phyloP scores from a whole-genome alignment of 2,113 vertebrate species.

The Hippoglossus stenolepis region DNA sequence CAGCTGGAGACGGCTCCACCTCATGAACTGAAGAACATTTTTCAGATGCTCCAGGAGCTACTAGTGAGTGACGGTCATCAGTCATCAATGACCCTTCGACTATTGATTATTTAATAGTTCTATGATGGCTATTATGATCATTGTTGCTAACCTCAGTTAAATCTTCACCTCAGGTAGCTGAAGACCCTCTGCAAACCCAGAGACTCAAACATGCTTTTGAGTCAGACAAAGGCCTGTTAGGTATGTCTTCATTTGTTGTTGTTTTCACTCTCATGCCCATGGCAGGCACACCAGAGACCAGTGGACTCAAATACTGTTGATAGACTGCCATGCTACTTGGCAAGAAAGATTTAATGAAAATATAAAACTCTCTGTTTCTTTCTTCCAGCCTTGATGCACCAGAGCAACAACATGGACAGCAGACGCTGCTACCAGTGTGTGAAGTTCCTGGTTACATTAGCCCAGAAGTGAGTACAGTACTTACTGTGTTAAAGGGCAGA shows the following conservation, averaged over 20 bases:
- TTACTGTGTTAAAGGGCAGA: not conserved
- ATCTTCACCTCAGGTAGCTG: conserved; percentile 85
- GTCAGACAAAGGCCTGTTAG: conserved; percentile 95
- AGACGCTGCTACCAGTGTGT: conserved; percentile 99
- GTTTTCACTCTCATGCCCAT: not conserved
- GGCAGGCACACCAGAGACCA: not conserved
- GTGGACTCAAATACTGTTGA: no score
- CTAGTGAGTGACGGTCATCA: conserved; percentile 83
- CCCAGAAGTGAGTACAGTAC: conserved; percentile 95
- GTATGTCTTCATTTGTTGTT: conserved; percentile 74
- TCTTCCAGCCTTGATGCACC: conserved; percentile 94
- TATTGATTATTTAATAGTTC: not conserved
- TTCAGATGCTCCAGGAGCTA: conserved; percentile 96
- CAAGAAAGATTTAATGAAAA: not conserved
- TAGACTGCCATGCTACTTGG: not conserved
- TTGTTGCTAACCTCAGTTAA: not conserved
- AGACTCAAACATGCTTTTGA: conserved; percentile 97
- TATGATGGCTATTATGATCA: not conserved
- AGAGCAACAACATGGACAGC: conserved; percentile 98
- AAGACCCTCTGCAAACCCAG: conserved; percentile 93
- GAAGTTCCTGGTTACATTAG: conserved; percentile 96
- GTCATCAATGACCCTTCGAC: not conserved
- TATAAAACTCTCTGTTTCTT: not conserved
- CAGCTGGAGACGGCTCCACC: conserved; percentile 96
- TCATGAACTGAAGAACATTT: conserved; percentile 96